A percentile compares a stretch with the other conserved stretches of the same genome.
Evolutionary conservation across 2,113 vertebrate genomes (phyloP).

Genomic region (Hirundichthys speculiger): DNA sequence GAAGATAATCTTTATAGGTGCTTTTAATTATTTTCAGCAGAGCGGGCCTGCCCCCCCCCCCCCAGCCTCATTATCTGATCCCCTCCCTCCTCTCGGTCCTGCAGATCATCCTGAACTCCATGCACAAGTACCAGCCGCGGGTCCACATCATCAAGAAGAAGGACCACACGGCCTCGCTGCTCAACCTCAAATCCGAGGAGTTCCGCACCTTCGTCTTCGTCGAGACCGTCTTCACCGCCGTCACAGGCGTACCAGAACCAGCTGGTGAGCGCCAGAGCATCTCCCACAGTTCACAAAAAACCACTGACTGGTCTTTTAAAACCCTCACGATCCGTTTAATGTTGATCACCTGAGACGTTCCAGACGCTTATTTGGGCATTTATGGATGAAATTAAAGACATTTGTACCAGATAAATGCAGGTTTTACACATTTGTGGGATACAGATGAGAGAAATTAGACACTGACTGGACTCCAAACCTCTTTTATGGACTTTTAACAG

Average conservation of each 20-base stretch:
- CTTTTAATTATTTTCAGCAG: background rate
- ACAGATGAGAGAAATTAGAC: no score
- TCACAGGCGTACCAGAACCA: conserved; percentile 99
- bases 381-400: no score
- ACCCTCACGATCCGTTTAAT: no score
- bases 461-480: no score
- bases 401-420: no score
- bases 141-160: conserved; percentile 99
- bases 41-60: background rate
- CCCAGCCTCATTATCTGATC: background rate
- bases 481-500: no score
- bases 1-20: background rate
- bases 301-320: no score
- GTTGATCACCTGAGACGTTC: no score
- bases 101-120: conserved; percentile 98
- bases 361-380: no score
- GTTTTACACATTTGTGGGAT: no score
- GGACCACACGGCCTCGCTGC: conserved; percentile 95
- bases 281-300: no score
- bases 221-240: conserved; percentile 97
- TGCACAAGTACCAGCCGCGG: conserved; percentile 99
- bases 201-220: conserved; percentile 97
- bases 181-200: conserved; percentile 98
- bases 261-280: conserved; percentile 85
- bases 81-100: conserved; percentile 18